Evolutionary conservation across 2,113 vertebrate genomes (phyloP).

Genomic region (Euleptes europaea): DNA sequence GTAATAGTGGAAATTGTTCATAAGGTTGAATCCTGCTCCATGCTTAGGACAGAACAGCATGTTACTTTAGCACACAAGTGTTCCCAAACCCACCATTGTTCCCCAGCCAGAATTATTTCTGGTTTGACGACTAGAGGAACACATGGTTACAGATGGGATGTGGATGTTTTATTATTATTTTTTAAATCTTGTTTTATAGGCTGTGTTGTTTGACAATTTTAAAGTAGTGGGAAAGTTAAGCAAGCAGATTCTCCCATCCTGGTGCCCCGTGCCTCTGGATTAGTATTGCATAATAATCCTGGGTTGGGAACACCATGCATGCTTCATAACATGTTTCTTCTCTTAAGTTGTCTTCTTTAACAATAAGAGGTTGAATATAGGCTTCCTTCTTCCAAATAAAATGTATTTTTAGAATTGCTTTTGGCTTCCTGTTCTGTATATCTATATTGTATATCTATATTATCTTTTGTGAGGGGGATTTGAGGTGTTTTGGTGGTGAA

Average conservation of each 20-base stretch:
- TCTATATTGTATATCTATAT: neutral
- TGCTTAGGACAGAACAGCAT: neutral
- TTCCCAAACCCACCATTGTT: neutral
- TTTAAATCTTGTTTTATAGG: too few relatives aligned
- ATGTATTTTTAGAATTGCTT: neutral
- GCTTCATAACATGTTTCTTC: neutral
- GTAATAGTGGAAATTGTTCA: neutral
- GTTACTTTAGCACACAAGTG: neutral
- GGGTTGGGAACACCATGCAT: neutral
- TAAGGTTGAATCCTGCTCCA: neutral
- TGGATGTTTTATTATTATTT: too few relatives aligned
- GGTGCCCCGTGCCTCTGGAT: too few relatives aligned
- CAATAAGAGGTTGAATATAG: neutral
- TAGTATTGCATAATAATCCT: neutral
- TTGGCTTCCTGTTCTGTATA: neutral
- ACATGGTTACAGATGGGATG: neutral
- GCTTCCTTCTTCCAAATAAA: neutral
- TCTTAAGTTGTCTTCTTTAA: neutral
- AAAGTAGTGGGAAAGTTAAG: too few relatives aligned
- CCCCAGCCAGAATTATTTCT: neutral
- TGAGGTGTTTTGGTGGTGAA: neutral
- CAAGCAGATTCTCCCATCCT: too few relatives aligned
- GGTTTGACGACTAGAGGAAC: neutral
- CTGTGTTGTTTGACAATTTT: too few relatives aligned
- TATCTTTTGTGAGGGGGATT: neutral